Evolutionary conservation across 2,113 vertebrate species (phyloP).

Genomic region (Zosterops borbonicus): DNA sequence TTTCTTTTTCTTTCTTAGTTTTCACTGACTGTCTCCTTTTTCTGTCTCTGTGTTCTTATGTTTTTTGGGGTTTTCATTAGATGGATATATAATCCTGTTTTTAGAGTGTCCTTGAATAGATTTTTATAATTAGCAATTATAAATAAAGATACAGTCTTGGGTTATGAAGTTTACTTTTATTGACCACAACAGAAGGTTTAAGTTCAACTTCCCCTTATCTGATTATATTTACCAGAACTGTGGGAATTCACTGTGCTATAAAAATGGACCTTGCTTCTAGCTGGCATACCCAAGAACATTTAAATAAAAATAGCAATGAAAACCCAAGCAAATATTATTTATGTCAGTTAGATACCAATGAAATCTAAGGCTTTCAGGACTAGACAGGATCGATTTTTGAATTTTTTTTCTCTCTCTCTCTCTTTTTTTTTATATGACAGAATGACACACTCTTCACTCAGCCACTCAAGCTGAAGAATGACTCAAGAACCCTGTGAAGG

Average conservation of each 20-base stretch:
- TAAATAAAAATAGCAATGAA: slow-evolving; percentile 73
- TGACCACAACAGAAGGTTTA: slow-evolving; percentile 43
- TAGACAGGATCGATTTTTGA: slow-evolving; percentile 72
- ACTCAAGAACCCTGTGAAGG: slow-evolving; percentile 69
- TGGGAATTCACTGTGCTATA: slow-evolving; percentile 5
- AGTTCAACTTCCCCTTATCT: slow-evolving; percentile 54
- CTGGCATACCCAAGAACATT: slow-evolving; percentile 59
- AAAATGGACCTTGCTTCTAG: slow-evolving; percentile 32
- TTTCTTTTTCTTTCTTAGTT: background rate
- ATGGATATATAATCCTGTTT: background rate
- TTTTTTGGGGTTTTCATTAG: background rate
- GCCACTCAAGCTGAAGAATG: slow-evolving; percentile 75
- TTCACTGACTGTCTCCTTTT: background rate
- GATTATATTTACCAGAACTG: slow-evolving; percentile 53
- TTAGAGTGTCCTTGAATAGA: slow-evolving; percentile 23
- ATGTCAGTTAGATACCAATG: slow-evolving; percentile 71
- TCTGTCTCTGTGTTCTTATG: background rate
- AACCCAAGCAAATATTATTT: slow-evolving; percentile 67
- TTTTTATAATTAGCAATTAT: slow-evolving; percentile 50
- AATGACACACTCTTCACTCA: slow-evolving; percentile 76
- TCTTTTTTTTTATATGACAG: slow-evolving; percentile 64
- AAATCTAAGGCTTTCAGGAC: slow-evolving; percentile 68
- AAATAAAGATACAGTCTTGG: background rate
- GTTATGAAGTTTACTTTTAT: slow-evolving; percentile 53
- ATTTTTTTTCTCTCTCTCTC: slow-evolving; percentile 1